A percentile compares a stretch with the other conserved stretches of the same genome.
These are phyloP conservation scores for Sphenodon punctatus DNA, from an alignment of 2,797 vertebrate species.

Conservation along the genomic window DNA sequence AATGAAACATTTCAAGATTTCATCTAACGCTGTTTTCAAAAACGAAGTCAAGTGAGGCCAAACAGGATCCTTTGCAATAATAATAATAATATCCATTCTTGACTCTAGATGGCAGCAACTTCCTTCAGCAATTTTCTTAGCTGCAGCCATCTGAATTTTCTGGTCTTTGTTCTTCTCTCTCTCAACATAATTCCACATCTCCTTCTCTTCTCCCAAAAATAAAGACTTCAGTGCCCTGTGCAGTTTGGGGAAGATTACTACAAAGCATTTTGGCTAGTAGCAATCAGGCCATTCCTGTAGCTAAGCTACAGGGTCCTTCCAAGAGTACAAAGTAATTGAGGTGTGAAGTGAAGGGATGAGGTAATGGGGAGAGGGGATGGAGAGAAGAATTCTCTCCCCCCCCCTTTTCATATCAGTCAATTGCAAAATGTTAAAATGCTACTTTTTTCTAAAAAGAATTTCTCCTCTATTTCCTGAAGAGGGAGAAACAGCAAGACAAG, in stretches of 20 bases:
- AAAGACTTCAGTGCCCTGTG: slow-evolving; percentile 48
- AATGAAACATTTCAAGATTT: not conserved
- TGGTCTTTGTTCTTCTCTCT: slow-evolving; percentile 70
- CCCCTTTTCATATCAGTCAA: slow-evolving; percentile 4
- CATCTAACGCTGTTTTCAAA: not conserved
- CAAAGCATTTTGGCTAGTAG: slow-evolving; percentile 50
- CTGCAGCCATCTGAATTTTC: not conserved
- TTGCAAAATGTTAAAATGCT: slow-evolving; percentile 19
- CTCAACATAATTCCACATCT: slow-evolving; percentile 42
- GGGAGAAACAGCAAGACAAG: not conserved
- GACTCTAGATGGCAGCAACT: slow-evolving; percentile 76
- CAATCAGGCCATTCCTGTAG: slow-evolving; percentile 49
- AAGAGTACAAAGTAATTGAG: slow-evolving; percentile 58
- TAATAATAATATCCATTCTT: not conserved
- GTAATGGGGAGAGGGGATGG: not conserved
- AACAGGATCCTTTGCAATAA: not conserved
- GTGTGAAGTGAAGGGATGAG: slow-evolving; percentile 39
- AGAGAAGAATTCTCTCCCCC: slow-evolving; percentile 12
- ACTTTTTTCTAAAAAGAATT: slow-evolving; percentile 1
- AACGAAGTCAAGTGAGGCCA: not conserved
- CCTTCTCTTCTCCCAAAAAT: slow-evolving; percentile 56
- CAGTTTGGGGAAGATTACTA: slow-evolving; percentile 35
- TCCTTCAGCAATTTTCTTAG: slow-evolving; percentile 32
- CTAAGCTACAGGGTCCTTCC: slow-evolving; percentile 44
- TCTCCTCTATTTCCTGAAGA: not conserved